Conservation (phyloP, 2,113 vertebrate genomes). For the Erinaceus europaeus region DNA sequence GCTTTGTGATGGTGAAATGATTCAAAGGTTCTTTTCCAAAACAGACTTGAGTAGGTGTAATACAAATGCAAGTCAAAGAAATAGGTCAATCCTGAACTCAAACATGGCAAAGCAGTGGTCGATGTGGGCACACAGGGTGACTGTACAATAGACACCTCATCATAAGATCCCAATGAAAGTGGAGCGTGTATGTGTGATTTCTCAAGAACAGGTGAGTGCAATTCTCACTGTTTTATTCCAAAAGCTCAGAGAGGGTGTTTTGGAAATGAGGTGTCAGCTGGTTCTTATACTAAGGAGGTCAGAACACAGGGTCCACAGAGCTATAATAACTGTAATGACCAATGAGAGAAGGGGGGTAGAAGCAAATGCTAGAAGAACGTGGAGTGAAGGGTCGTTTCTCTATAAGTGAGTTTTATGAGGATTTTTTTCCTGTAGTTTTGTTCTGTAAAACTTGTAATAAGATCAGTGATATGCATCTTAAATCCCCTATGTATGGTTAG, state of each 20-base stretch:
- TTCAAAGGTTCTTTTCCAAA: neutral
- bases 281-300: neutral
- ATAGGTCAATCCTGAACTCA: neutral
- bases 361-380: neutral
- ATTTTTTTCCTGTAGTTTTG: neutral
- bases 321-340: fast-evolving
- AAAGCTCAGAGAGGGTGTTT: neutral
- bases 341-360: neutral
- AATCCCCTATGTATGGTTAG: too few relatives aligned
- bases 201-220: neutral
- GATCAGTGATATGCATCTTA: neutral
- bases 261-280: neutral
- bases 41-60: neutral
- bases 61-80: neutral
- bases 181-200: neutral
- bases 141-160: fast-evolving
- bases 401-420: neutral
- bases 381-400: too few relatives aligned
- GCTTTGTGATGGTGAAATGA: neutral
- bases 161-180: neutral
- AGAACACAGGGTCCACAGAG: neutral
- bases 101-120: neutral
- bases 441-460: neutral
- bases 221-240: constrained; percentile 22
- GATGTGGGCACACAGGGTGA: neutral